A percentile compares a stretch with the other conserved stretches of the same genome.
These are phyloP conservation scores for Mactromeris polynyma DNA, from an alignment of 2,888 invertebrate species.

Conservation along the genomic window DNA sequence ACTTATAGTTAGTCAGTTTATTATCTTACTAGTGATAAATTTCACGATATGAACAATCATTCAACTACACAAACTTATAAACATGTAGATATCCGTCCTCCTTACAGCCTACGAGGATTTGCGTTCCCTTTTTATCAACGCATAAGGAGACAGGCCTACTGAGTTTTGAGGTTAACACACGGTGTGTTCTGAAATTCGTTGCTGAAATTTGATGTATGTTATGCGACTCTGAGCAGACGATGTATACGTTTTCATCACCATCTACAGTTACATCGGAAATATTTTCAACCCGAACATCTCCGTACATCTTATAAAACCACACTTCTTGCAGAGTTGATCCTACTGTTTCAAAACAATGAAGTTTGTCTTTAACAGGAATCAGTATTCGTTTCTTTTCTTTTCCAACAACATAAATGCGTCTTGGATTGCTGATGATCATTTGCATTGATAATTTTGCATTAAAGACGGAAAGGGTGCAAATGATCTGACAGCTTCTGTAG, in stretches of 20 bases:
- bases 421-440: not conserved
- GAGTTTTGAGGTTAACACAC: not conserved
- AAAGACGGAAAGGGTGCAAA: not conserved
- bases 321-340: not conserved
- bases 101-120: not conserved
- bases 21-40: too few species aligned
- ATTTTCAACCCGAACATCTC: not conserved
- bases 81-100: slow-evolving; percentile 12
- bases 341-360: slow-evolving; percentile 18
- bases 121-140: not conserved
- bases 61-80: not conserved
- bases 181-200: not conserved
- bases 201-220: slow-evolving; percentile 39
- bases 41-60: too few species aligned
- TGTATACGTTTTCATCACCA: slow-evolving; percentile 27
- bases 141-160: not conserved
- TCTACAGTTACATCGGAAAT: slow-evolving; percentile 22
- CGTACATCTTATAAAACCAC: slow-evolving; percentile 29
- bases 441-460: not conserved
- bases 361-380: not conserved
- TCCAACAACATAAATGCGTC: not conserved
- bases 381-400: not conserved
- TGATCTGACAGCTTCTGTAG: not conserved
- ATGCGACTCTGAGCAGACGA: slow-evolving; percentile 20
- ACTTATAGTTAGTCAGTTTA: too few species aligned